A percentile compares a stretch with the other conserved stretches of the same genome.
Evolutionary conservation across 2,113 vertebrate genomes (phyloP).

Genomic region (Oceanites oceanicus): DNA sequence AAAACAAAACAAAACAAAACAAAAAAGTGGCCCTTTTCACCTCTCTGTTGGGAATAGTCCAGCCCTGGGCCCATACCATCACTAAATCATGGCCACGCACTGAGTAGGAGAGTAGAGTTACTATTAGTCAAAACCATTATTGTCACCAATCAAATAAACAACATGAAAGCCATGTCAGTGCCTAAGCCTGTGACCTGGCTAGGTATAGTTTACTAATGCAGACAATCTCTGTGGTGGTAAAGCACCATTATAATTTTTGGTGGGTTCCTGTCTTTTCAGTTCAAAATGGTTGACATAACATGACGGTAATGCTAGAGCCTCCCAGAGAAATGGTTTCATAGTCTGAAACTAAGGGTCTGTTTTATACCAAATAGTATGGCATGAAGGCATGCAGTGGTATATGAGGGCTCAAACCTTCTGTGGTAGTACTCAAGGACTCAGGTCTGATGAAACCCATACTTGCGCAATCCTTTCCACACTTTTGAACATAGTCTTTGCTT

Average conservation of each 20-base stretch:
- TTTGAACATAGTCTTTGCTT: not conserved
- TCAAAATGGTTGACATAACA: not conserved
- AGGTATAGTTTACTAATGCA: not conserved
- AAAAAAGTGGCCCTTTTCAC: not conserved
- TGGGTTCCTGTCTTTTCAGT: not conserved
- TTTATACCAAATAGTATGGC: not conserved
- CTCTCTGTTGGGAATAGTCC: not conserved
- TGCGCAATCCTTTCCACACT: not conserved
- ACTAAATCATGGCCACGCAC: not conserved
- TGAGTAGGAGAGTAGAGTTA: not conserved
- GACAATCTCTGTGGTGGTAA: not conserved
- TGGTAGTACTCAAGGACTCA: not conserved
- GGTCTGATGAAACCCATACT: not conserved
- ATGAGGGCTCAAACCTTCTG: not conserved
- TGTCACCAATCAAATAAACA: not conserved
- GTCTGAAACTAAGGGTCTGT: not conserved
- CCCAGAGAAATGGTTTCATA: not conserved
- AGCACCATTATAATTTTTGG: not conserved
- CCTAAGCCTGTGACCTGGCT: not conserved
- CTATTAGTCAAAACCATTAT: not conserved
- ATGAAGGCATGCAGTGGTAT: not conserved
- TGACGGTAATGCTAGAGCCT: not conserved
- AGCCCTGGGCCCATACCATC: not conserved
- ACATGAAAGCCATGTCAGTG: not conserved
- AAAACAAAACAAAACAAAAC: not conserved